A percentile compares a stretch with the other conserved stretches of the same genome.
These are phyloP conservation scores for Galerucella pusilla DNA, from an alignment of 2,888 invertebrate species.

Conservation along the genomic window DNA sequence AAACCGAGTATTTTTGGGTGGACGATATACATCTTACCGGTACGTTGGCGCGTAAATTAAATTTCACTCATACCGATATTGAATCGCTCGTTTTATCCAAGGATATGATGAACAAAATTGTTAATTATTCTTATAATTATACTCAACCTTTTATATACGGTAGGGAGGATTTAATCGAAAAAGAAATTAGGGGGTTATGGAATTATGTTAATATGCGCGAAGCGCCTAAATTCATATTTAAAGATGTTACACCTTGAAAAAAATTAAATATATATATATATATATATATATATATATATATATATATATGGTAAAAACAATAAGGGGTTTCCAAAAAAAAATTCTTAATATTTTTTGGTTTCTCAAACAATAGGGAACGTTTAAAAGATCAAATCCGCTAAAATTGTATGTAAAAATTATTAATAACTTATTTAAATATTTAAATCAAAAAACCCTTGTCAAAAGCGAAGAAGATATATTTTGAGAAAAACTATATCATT, in stretches of 20 bases:
- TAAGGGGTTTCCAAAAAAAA: too few species aligned
- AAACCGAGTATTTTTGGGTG: conserved; percentile 76
- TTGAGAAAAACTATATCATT: too few species aligned
- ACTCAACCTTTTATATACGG: conserved; percentile 68
- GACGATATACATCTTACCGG: conserved; percentile 80
- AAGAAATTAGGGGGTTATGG: conserved; percentile 68
- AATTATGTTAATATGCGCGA: conserved; percentile 58
- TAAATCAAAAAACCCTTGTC: too few species aligned
- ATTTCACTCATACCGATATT: conserved; percentile 68
- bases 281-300: background rate
- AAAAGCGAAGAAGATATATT: too few species aligned
- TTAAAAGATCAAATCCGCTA: too few species aligned
- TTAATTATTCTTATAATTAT: conserved; percentile 44
- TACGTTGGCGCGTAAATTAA: conserved; percentile 68
- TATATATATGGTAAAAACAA: background rate
- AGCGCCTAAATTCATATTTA: conserved; percentile 48
- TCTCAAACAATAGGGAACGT: too few species aligned
- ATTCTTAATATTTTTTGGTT: too few species aligned
- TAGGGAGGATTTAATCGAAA: conserved; percentile 67
- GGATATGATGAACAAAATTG: conserved; percentile 40
- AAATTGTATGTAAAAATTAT: too few species aligned
- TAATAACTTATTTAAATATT: too few species aligned
- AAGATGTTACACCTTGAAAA: conserved; percentile 12
- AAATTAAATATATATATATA: background rate
- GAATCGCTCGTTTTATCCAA: conserved; percentile 49